Percentiles rank a stretch among this genome's conserved stretches.
These are phyloP conservation scores for Haliclystus octoradiatus DNA, from an alignment of 30 jellyfish, hydroid and myxozoan genomes.

Conservation along the genomic window DNA sequence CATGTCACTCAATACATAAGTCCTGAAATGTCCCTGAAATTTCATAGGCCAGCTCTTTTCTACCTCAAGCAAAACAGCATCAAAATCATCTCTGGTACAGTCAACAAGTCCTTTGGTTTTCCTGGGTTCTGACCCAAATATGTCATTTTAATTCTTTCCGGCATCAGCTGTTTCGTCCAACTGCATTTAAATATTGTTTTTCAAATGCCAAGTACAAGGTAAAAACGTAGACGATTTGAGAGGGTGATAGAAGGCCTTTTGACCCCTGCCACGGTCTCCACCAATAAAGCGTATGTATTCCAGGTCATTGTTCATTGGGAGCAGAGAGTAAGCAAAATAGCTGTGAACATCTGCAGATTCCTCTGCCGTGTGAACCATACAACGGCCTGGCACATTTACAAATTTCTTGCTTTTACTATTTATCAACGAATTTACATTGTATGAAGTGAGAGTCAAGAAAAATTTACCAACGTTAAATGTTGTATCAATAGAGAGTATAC, in stretches of 20 bases:
- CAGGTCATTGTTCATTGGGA: not conserved
- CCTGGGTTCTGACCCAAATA: not conserved
- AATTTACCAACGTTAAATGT: conserved; percentile 1
- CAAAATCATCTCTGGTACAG: not conserved
- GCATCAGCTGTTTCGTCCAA: not conserved
- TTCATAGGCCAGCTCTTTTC: not conserved
- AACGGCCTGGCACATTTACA: conserved; percentile 3
- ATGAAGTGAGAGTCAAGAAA: not conserved
- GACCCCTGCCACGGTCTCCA: conserved; percentile 8
- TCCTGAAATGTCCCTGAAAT: not conserved
- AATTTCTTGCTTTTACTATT: not conserved
- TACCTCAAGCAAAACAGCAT: not conserved
- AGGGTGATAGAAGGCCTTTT: not conserved
- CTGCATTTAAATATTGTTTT: not conserved
- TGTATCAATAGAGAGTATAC: conserved; percentile 2
- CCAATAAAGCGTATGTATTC: not conserved
- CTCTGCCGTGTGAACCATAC: not conserved
- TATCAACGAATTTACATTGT: not conserved
- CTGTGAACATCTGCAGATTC: not conserved
- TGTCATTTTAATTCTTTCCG: not conserved
- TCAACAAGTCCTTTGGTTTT: not conserved
- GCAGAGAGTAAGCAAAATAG: not conserved
- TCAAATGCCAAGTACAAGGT: not conserved
- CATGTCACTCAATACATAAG: not conserved
- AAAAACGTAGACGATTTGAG: not conserved